phyloP scores from a whole-genome alignment of 2,113 vertebrate species.

The Pogona vitticeps region DNA sequence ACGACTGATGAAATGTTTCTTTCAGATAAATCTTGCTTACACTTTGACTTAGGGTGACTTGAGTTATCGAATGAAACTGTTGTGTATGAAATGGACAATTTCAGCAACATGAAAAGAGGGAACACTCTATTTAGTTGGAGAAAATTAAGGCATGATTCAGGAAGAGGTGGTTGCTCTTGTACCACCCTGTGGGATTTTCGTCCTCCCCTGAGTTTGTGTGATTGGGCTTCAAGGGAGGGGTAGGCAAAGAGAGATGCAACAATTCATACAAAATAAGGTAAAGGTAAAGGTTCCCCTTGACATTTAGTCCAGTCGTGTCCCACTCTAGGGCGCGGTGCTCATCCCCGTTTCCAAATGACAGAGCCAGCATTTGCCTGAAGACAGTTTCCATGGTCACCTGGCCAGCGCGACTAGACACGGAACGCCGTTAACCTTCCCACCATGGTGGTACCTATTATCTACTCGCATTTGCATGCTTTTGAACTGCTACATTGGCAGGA shows the following conservation, averaged over 20 bases:
- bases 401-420: too few species aligned
- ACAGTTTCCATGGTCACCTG: too few species aligned
- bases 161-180: constrained; percentile 54
- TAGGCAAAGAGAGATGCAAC: constrained; percentile 28
- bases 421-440: too few species aligned
- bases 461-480: too few species aligned
- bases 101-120: constrained; percentile 67
- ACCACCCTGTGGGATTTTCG: constrained; percentile 30
- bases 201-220: background rate
- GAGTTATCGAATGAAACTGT: constrained; percentile 80
- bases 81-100: constrained; percentile 74
- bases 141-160: constrained; percentile 65
- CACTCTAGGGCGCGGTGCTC: too few species aligned
- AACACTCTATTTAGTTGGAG: constrained; percentile 52
- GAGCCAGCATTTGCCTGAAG: too few species aligned
- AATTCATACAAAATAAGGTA: background rate
- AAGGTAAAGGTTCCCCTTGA: too few species aligned
- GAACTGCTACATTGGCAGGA: too few species aligned
- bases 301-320: too few species aligned
- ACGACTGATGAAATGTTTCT: constrained; percentile 63
- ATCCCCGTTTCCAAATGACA: too few species aligned
- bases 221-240: background rate
- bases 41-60: constrained; percentile 67
- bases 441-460: too few species aligned
- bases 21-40: constrained; percentile 75